These are phyloP conservation scores for Pitangus sulphuratus DNA, from an alignment of 2,797 vertebrate species.

Conservation along the genomic window DNA sequence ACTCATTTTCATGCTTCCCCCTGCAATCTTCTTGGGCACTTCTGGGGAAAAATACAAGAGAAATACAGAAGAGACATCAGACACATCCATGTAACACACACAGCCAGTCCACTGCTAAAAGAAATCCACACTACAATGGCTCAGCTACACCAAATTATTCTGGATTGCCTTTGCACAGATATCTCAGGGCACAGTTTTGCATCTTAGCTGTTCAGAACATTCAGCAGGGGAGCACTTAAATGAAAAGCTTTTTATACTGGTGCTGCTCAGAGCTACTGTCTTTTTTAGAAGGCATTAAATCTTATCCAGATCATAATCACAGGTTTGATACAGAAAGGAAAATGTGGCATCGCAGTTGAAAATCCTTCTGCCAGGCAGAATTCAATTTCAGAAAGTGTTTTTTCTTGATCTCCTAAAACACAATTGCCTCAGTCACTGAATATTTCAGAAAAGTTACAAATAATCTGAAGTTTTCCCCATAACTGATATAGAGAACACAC, in stretches of 20 bases:
- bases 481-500: background rate
- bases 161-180: background rate
- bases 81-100: background rate
- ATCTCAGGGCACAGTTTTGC: background rate
- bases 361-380: background rate
- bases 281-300: background rate
- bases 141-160: background rate
- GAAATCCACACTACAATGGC: background rate
- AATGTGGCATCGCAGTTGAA: background rate
- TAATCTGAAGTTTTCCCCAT: background rate
- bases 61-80: background rate
- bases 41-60: background rate
- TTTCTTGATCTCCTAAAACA: background rate
- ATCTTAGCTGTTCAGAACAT: conserved; percentile 10
- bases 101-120: background rate
- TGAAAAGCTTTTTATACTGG: background rate
- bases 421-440: background rate
- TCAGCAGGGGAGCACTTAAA: background rate
- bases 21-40: background rate
- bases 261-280: background rate
- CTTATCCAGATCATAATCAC: background rate
- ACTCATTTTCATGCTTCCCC: conserved; percentile 2
- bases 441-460: background rate
- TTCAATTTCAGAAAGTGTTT: background rate
- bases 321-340: background rate